Evolutionary conservation across 2,797 vertebrate genomes (phyloP).

Genomic region (Pelodytes ibericus): DNA sequence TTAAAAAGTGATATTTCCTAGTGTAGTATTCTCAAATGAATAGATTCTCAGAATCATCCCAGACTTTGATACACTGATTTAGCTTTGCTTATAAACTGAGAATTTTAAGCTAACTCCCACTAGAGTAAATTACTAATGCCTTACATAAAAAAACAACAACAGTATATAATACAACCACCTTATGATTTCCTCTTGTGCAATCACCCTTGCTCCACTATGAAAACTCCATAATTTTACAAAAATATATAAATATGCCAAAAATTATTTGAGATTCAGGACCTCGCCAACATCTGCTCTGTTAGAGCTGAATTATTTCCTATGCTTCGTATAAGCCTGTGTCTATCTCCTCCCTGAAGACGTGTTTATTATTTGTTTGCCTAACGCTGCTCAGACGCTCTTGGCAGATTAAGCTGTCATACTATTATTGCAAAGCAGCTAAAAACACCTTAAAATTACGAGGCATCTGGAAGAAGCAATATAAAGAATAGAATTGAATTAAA

Average conservation of each 20-base stretch:
- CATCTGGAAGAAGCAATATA: slow-evolving; percentile 2
- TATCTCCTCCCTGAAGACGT: background rate
- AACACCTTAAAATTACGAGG: slow-evolving; percentile 17
- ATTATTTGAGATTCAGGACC: slow-evolving; percentile 9
- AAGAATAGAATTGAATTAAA: background rate
- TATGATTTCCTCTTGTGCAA: background rate
- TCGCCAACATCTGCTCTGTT: slow-evolving; percentile 38
- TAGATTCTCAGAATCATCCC: too few relatives aligned
- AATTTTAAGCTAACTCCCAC: too few relatives aligned
- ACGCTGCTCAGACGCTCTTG: background rate
- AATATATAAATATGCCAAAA: background rate
- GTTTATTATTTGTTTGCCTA: slow-evolving; percentile 31
- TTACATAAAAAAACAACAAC: too few relatives aligned
- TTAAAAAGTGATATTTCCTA: too few relatives aligned
- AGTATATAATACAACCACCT: too few relatives aligned
- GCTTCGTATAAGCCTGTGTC: slow-evolving; percentile 19
- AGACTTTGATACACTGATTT: too few relatives aligned
- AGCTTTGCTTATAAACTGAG: too few relatives aligned
- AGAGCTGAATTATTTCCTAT: slow-evolving; percentile 28
- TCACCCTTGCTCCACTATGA: background rate
- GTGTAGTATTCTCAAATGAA: too few relatives aligned
- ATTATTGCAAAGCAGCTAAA: background rate
- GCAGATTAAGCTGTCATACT: slow-evolving; percentile 21
- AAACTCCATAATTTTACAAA: slow-evolving; percentile 11
- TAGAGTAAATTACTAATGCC: too few relatives aligned